A percentile compares a stretch with the other conserved stretches of the same genome.
Conservation (phyloP, 30 jellyfish, hydroid and myxozoan genomes). For the Euphysa ruthae region DNA sequence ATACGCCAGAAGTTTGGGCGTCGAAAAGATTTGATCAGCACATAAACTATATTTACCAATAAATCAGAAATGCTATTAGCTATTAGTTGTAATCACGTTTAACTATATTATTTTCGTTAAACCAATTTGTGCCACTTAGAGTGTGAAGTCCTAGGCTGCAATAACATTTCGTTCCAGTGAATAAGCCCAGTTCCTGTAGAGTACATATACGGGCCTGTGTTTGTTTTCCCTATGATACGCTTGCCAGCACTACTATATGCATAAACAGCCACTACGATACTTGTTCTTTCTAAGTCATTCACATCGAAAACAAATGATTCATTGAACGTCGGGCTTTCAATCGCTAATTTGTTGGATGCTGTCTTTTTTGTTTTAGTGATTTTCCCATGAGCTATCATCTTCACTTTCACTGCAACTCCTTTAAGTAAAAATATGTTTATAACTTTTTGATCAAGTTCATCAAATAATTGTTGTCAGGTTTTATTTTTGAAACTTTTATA, state of each 20-base stretch:
- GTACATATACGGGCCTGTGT: slow-evolving; percentile 87
- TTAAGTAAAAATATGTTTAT: not conserved
- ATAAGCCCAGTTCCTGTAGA: slow-evolving; percentile 87
- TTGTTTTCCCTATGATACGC: slow-evolving; percentile 57
- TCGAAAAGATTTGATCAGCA: no score
- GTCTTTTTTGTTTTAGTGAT: slow-evolving; percentile 69
- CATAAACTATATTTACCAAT: no score
- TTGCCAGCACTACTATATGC: slow-evolving; percentile 62
- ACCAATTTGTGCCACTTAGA: slow-evolving; percentile 76
- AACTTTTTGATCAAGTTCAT: not conserved
- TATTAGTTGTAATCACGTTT: no score
- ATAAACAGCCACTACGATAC: slow-evolving; percentile 63
- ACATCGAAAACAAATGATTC: slow-evolving; percentile 79
- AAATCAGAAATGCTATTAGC: no score
- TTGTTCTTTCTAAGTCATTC: slow-evolving; percentile 61
- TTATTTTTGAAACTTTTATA: no score
- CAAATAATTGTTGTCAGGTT: no score
- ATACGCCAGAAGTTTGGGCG: no score
- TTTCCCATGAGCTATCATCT: slow-evolving; percentile 68
- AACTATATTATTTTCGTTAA: not conserved
- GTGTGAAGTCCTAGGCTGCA: slow-evolving; percentile 72
- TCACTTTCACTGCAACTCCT: slow-evolving; percentile 76
- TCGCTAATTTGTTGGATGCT: slow-evolving; percentile 33
- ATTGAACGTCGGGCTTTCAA: slow-evolving; percentile 66
- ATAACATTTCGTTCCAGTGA: slow-evolving; percentile 91